Evolutionary conservation across 2,797 vertebrate species (phyloP).

Genomic region (Acanthopagrus latus): DNA sequence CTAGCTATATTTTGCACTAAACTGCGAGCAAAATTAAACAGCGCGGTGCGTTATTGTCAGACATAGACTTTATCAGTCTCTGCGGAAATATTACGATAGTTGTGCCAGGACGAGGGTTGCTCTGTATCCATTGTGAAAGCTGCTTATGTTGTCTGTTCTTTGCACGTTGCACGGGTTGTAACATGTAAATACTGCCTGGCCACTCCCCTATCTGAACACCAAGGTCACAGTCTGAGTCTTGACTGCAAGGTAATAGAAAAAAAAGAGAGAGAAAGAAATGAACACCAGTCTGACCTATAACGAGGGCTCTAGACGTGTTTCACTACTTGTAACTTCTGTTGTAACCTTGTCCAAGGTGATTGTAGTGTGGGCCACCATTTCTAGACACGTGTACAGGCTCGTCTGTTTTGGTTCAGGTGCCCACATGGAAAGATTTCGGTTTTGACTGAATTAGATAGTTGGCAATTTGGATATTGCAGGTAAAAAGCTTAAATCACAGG

Average conservation of each 20-base stretch:
- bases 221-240: constrained; percentile 49
- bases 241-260: constrained; percentile 28
- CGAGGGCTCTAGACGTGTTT: constrained; percentile 2
- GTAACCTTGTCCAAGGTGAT: constrained; percentile 73
- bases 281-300: constrained; percentile 5
- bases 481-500: background rate
- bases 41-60: background rate
- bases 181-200: constrained; percentile 38
- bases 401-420: background rate
- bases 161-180: constrained; percentile 5
- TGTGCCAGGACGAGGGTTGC: background rate
- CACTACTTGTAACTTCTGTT: constrained; percentile 12
- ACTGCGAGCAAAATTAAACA: background rate
- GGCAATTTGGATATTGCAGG: background rate
- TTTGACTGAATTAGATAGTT: background rate
- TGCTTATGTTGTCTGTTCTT: constrained; percentile 30
- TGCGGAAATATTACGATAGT: background rate
- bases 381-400: background rate
- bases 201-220: constrained; percentile 29
- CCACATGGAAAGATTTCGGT: background rate
- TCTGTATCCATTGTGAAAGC: constrained; percentile 8
- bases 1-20: background rate
- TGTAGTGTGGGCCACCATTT: constrained; percentile 52
- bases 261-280: background rate
- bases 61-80: too few species aligned